Evolutionary conservation across 2,797 vertebrate species (phyloP).

Genomic region (Notolepis coatsorum): DNA sequence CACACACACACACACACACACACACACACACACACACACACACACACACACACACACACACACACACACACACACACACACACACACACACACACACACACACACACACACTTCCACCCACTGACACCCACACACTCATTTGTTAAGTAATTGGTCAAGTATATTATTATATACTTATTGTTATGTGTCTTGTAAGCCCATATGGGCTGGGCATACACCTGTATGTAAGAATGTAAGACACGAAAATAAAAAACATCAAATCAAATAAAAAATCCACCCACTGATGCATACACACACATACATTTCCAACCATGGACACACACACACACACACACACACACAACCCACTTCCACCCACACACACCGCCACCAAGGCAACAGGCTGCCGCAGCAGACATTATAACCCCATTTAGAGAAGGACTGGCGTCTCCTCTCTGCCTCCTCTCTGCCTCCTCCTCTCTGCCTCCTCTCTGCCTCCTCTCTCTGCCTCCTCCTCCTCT

Average conservation of each 20-base stretch:
- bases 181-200: no score
- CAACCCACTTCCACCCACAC: constrained; percentile 1
- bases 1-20: background rate
- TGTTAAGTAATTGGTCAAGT: no score
- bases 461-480: no score
- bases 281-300: background rate
- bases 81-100: constrained; percentile 8
- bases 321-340: background rate
- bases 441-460: constrained; percentile 23
- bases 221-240: no score
- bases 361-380: constrained; percentile 25
- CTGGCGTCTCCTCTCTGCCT: constrained; percentile 22
- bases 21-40: background rate
- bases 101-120: constrained; percentile 2
- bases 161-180: no score
- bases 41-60: background rate
- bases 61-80: background rate
- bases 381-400: constrained; percentile 19
- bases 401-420: constrained; percentile 32
- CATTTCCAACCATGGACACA: background rate
- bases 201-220: no score
- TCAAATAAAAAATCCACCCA: no score
- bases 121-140: background rate
- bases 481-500: no score
- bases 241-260: no score